These are phyloP conservation scores for Hemiscyllium ocellatum DNA, from an alignment of 2,113 vertebrate genomes.

Conservation along the genomic window DNA sequence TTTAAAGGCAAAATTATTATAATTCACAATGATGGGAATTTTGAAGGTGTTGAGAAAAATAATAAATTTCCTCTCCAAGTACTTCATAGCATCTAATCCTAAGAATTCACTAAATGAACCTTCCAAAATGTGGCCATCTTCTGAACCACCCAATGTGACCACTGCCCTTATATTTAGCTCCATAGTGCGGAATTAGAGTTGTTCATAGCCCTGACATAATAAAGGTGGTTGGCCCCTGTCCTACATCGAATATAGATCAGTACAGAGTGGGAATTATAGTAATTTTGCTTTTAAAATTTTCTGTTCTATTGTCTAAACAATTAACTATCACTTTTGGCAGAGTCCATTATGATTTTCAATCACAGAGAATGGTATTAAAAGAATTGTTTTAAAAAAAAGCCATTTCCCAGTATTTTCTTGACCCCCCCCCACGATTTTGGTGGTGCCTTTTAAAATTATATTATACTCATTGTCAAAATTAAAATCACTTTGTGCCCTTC, in stretches of 20 bases:
- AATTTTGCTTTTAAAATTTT: not conserved
- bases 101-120: not conserved
- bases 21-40: no score
- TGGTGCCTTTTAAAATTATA: not conserved
- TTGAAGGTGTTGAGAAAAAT: not conserved
- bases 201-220: no score
- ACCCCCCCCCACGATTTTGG: no score
- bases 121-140: not conserved
- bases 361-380: not conserved
- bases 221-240: no score
- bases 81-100: not conserved
- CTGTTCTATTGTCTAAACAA: not conserved
- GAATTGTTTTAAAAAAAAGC: not conserved
- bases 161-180: no score
- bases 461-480: not conserved
- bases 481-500: not conserved
- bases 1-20: not conserved
- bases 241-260: no score
- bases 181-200: no score
- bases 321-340: not conserved
- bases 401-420: not conserved
- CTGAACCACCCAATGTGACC: not conserved
- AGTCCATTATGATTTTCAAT: not conserved
- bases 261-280: not conserved
- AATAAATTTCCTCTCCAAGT: not conserved